These are phyloP conservation scores for Mamestra brassicae DNA, from an alignment of 2,888 invertebrate species.

Conservation along the genomic window DNA sequence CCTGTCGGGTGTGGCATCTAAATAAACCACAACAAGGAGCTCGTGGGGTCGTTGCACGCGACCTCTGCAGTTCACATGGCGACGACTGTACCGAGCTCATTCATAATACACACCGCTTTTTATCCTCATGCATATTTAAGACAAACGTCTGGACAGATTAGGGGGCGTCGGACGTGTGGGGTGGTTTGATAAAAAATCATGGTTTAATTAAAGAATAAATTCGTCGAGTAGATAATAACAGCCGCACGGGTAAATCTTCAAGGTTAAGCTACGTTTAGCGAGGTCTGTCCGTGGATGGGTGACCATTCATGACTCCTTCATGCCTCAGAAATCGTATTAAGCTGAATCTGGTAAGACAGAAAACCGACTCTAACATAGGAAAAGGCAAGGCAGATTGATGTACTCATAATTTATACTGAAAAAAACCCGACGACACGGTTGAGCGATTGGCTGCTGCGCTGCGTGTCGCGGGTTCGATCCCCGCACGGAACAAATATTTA, in stretches of 20 bases:
- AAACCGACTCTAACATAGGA: too few relatives aligned
- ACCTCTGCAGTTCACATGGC: conserved; percentile 56
- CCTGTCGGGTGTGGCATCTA: conserved; percentile 51
- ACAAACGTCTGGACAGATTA: conserved; percentile 45
- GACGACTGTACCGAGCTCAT: conserved; percentile 34
- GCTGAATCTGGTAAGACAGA: too few relatives aligned
- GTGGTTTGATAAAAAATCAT: conserved; percentile 7
- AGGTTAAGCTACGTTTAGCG: not conserved
- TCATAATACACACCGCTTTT: conserved; percentile 56
- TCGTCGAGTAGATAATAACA: not conserved
- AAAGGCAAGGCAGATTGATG: too few relatives aligned
- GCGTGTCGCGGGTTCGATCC: too few relatives aligned
- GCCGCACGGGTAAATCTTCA: not conserved
- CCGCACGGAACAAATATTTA: too few relatives aligned
- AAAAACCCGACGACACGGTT: too few relatives aligned
- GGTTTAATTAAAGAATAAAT: not conserved
- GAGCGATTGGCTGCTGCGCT: too few relatives aligned
- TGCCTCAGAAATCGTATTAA: too few relatives aligned
- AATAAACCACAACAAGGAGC: conserved; percentile 66
- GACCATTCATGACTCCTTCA: too few relatives aligned
- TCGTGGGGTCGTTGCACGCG: conserved; percentile 64
- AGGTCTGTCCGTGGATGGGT: too few relatives aligned
- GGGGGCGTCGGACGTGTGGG: not conserved
- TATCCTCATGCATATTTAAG: conserved; percentile 61
- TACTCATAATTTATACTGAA: too few relatives aligned